A percentile compares a stretch with the other conserved stretches of the same genome.
These are phyloP conservation scores for Myoxocephalus aenaeus DNA, from an alignment of 2,797 vertebrate genomes.

Conservation along the genomic window DNA sequence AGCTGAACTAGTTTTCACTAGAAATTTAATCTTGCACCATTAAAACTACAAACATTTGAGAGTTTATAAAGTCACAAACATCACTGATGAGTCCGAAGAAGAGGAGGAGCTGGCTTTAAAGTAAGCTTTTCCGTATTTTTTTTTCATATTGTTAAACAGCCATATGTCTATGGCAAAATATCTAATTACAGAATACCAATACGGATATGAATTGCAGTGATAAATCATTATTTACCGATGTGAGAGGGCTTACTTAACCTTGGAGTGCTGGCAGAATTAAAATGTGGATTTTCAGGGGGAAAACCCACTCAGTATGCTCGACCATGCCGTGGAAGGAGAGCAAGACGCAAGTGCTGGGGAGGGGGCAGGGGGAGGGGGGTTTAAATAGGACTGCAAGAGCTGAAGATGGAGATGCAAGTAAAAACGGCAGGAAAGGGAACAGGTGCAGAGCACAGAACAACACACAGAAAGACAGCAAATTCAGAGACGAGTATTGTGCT, in stretches of 20 bases:
- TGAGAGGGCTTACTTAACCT: conserved; percentile 81
- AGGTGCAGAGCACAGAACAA: conserved; percentile 59
- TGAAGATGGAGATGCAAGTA: conserved; percentile 64
- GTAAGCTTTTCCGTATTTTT: conserved; percentile 4
- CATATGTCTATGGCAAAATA: conserved; percentile 44
- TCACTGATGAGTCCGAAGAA: not conserved
- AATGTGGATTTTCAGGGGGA: conserved; percentile 74
- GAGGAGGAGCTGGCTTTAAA: conserved; percentile 26
- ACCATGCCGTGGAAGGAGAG: conserved; percentile 66
- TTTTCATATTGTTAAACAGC: conserved; percentile 29
- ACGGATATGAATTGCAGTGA: conserved; percentile 68
- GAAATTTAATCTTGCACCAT: not conserved
- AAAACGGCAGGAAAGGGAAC: conserved; percentile 55
- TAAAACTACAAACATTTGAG: conserved; percentile 15
- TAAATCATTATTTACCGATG: conserved; percentile 78
- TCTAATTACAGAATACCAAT: conserved; percentile 64
- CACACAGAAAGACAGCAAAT: conserved; percentile 39
- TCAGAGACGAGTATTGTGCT: conserved; percentile 37
- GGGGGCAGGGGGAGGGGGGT: conserved; percentile 18
- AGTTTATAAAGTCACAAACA: not conserved
- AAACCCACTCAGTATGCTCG: conserved; percentile 79
- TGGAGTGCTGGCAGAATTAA: conserved; percentile 76
- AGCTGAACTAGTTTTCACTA: conserved; percentile 7
- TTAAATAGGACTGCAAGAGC: conserved; percentile 31
- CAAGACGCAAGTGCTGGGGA: conserved; percentile 51